These are phyloP conservation scores for Limnephilus marmoratus DNA, from an alignment of 2,888 invertebrate genomes.

Conservation along the genomic window DNA sequence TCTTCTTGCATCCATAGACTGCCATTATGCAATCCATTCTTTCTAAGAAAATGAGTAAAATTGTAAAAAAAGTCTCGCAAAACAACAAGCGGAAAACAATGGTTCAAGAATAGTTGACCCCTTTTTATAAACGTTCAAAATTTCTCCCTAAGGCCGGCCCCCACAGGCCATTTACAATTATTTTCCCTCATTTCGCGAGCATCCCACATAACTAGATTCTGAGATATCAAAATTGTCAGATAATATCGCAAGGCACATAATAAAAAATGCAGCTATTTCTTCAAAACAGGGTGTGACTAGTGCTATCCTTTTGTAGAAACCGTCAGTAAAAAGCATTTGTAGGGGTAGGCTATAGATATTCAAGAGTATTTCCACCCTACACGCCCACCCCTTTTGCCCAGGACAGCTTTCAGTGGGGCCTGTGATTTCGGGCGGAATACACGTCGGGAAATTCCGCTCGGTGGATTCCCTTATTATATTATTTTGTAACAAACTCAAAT, in stretches of 20 bases:
- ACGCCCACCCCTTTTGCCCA: conserved; percentile 45
- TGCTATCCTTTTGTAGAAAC: background rate
- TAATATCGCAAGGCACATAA: background rate
- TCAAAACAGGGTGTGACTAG: background rate
- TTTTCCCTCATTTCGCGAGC: conserved; percentile 7
- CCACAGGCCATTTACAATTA: background rate
- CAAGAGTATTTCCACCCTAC: conserved; percentile 2
- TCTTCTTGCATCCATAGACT: background rate
- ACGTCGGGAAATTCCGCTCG: conserved; percentile 31
- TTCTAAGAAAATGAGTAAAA: background rate
- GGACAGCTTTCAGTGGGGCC: conserved; percentile 53
- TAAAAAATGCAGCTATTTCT: background rate
- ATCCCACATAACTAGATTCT: background rate
- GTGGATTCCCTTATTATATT: background rate
- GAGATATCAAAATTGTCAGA: background rate
- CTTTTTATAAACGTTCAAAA: background rate
- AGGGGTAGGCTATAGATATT: conserved; percentile 31
- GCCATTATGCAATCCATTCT: background rate
- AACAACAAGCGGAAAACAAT: background rate
- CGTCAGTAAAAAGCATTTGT: background rate
- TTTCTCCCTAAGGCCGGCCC: background rate
- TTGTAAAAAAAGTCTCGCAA: background rate
- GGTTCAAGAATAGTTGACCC: background rate
- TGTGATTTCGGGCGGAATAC: conserved; percentile 54
- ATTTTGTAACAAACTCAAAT: background rate